phyloP scores from a whole-genome alignment of 2,888 invertebrate species.

The Phytoseiulus persimilis region DNA sequence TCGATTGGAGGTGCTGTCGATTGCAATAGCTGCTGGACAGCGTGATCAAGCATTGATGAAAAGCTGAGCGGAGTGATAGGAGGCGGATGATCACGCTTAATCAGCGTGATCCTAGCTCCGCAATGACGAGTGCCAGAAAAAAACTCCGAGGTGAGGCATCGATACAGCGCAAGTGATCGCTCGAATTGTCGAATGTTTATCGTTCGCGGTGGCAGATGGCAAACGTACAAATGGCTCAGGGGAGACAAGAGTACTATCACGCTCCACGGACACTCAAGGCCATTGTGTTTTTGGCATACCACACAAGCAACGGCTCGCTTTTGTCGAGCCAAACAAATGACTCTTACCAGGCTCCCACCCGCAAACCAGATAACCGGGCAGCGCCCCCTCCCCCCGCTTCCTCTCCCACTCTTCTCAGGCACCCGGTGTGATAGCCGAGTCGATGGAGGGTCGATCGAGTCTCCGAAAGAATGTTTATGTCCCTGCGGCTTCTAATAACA shows the following conservation, averaged over 20 bases:
- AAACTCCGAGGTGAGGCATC: no score
- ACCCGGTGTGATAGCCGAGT: neutral
- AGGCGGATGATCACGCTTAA: no score
- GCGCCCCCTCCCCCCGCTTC: neutral
- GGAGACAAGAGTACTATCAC: no score
- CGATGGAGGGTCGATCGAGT: neutral
- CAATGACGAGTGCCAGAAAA: no score
- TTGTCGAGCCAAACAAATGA: neutral
- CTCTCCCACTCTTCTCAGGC: neutral
- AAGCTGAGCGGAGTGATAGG: neutral
- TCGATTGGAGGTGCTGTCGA: neutral
- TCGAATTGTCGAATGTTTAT: no score
- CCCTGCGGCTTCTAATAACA: neutral
- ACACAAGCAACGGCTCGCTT: neutral
- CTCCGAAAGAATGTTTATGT: neutral
- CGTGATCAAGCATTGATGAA: neutral
- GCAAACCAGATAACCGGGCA: neutral
- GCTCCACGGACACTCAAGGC: no score
- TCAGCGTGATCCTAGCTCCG: no score
- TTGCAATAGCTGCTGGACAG: neutral
- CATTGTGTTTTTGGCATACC: no score
- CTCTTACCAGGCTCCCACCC: neutral
- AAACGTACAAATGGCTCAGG: no score
- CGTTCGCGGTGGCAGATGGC: no score
- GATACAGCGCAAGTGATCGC: no score